Percentiles rank a stretch among this genome's conserved stretches.
phyloP scores from a whole-genome alignment of 2,797 vertebrate species.

The Hozukius guyotensis region DNA sequence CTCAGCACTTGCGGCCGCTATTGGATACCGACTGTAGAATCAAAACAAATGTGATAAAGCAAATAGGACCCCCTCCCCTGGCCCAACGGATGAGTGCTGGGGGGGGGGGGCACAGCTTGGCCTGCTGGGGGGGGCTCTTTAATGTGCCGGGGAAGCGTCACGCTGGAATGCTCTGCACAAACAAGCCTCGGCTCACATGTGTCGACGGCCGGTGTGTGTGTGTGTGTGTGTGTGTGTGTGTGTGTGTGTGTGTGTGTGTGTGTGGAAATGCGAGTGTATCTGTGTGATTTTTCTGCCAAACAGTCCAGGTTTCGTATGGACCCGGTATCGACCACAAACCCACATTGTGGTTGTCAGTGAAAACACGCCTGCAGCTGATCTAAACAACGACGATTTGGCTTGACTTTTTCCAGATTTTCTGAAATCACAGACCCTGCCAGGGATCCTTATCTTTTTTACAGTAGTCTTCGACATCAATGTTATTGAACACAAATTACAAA shows the following conservation, averaged over 20 bases:
- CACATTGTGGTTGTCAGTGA: conserved; percentile 57
- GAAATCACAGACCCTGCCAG: conserved; percentile 15
- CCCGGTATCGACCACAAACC: conserved; percentile 53
- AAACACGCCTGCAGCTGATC: conserved; percentile 52
- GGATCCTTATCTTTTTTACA: conserved; percentile 23
- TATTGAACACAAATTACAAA: conserved; percentile 5
- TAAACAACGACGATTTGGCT: conserved; percentile 35
- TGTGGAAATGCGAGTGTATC: conserved; percentile 25
- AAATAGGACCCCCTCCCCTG: conserved; percentile 68
- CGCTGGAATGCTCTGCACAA: conserved; percentile 76
- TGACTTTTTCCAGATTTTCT: conserved; percentile 35
- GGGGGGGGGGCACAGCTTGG: conserved; percentile 64
- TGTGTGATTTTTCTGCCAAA: conserved; percentile 49
- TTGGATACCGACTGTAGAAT: conserved; percentile 72
- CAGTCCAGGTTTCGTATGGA: conserved; percentile 50
- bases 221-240: conserved; percentile 11
- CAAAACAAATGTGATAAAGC: conserved; percentile 78
- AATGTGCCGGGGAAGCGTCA: conserved; percentile 71
- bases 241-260: background rate
- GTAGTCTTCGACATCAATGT: background rate
- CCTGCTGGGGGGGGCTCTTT: conserved; percentile 68
- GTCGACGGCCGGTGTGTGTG: conserved; percentile 31
- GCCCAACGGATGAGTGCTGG: conserved; percentile 66
- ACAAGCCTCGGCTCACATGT: conserved; percentile 68
- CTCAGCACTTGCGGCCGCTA: conserved; percentile 49